Evolutionary conservation across 2,888 invertebrate genomes (phyloP).

Genomic region (Panzeria rudis): DNA sequence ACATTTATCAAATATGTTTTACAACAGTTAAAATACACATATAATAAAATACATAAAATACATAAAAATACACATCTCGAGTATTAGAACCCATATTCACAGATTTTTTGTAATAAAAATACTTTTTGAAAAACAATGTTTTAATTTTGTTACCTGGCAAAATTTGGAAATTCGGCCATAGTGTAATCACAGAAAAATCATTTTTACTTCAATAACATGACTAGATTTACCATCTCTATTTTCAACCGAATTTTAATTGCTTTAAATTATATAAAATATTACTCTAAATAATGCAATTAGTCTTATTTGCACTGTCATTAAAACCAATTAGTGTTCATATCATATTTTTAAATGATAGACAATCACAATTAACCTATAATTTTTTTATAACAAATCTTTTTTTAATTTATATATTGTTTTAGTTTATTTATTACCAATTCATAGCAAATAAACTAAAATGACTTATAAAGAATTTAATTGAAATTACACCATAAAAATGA

Average conservation of each 20-base stretch:
- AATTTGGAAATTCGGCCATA: too few relatives aligned
- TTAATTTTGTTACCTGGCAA: too few relatives aligned
- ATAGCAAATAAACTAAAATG: slow-evolving; percentile 42
- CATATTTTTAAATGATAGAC: not conserved
- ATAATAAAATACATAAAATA: too few relatives aligned
- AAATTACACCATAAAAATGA: slow-evolving; percentile 48
- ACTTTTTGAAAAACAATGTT: too few relatives aligned
- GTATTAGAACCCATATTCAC: too few relatives aligned
- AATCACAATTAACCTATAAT: not conserved
- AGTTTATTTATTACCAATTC: slow-evolving; percentile 26
- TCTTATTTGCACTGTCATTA: not conserved
- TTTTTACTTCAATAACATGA: too few relatives aligned
- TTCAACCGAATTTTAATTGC: not conserved
- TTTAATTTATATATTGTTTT: not conserved
- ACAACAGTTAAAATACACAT: too few relatives aligned
- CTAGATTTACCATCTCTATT: not conserved
- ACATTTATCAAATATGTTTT: too few relatives aligned
- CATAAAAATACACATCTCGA: too few relatives aligned
- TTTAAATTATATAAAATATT: not conserved
- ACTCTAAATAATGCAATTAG: not conserved
- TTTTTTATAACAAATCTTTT: not conserved
- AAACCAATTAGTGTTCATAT: not conserved
- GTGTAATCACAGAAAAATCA: too few relatives aligned
- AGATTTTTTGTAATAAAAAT: too few relatives aligned
- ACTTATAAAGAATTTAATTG: slow-evolving; percentile 47